Conservation (phyloP, 2,888 invertebrate genomes). For the Scaptomyza cyrtandrae region DNA sequence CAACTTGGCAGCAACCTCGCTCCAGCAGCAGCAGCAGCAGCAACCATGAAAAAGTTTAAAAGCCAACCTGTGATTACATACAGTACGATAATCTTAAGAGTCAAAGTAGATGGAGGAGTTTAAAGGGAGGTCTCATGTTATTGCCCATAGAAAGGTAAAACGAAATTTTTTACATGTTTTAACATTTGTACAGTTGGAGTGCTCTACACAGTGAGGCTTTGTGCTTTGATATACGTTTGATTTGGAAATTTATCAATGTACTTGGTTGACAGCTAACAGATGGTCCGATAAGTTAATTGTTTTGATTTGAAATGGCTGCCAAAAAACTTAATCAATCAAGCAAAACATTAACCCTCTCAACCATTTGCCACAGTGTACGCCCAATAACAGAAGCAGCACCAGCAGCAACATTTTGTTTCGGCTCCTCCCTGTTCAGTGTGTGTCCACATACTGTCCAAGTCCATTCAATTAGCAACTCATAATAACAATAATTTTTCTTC, state of each 20-base stretch:
- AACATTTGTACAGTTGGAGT: slow-evolving; percentile 55
- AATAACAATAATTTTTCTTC: slow-evolving; percentile 80
- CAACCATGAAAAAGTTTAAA: slow-evolving; percentile 10
- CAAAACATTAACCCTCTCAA: slow-evolving; percentile 1
- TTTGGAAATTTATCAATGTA: slow-evolving; percentile 16
- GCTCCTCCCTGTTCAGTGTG: slow-evolving; percentile 7
- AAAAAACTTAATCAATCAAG: slow-evolving; percentile 31
- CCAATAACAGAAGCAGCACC: slow-evolving; percentile 6
- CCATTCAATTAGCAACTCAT: slow-evolving; percentile 80
- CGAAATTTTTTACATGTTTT: slow-evolving; percentile 62
- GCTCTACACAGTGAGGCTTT: slow-evolving; percentile 45
- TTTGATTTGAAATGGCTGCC: slow-evolving; percentile 21
- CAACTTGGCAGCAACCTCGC: slow-evolving; percentile 55
- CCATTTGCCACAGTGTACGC: slow-evolving; percentile 44
- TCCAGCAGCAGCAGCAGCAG: slow-evolving; percentile 22
- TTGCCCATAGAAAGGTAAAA: slow-evolving; percentile 19
- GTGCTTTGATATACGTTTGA: slow-evolving; percentile 42
- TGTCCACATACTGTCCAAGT: slow-evolving; percentile 53
- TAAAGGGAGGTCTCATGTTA: background rate
- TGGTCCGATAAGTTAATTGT: slow-evolving; percentile 23
- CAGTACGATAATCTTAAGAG: slow-evolving; percentile 31
- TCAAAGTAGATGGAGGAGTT: background rate
- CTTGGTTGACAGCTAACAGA: slow-evolving; percentile 22
- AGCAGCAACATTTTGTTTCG: slow-evolving; percentile 27
- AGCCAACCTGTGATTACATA: slow-evolving; percentile 55